phyloP scores from a whole-genome alignment of 2,113 vertebrate genomes.

The Equus przewalskii region DNA sequence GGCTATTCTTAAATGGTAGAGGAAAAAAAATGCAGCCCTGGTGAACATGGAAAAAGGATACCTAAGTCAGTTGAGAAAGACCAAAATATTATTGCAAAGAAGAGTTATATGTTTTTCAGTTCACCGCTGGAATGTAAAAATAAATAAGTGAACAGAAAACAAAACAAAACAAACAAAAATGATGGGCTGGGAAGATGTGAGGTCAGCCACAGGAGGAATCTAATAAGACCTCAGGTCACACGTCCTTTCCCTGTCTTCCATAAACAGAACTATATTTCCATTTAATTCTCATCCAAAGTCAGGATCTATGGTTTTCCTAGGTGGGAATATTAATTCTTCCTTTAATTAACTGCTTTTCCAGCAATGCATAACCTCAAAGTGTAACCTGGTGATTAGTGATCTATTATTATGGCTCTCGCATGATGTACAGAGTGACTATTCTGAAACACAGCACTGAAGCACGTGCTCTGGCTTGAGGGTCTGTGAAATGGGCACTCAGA shows the following conservation, averaged over 20 bases:
- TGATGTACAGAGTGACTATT: not conserved
- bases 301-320: not conserved
- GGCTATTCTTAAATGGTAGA: not conserved
- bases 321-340: constrained; percentile 9
- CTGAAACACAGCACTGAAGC: not conserved
- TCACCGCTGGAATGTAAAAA: constrained; percentile 30
- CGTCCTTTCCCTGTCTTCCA: not conserved
- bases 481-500: not conserved
- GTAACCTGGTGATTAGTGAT: not conserved
- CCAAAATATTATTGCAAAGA: constrained; percentile 34
- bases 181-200: not conserved
- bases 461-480: not conserved
- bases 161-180: not conserved
- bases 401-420: not conserved
- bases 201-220: not conserved
- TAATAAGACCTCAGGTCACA: not conserved
- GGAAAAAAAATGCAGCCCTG: not conserved
- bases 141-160: constrained; percentile 54
- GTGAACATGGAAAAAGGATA: not conserved
- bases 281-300: constrained; percentile 17
- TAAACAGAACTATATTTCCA: not conserved
- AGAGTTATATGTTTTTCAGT: constrained; percentile 61
- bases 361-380: not conserved
- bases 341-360: constrained; percentile 20
- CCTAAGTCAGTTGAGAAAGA: not conserved